These are phyloP conservation scores for Limonius californicus DNA, from an alignment of 1,140 invertebrate species.

Conservation along the genomic window DNA sequence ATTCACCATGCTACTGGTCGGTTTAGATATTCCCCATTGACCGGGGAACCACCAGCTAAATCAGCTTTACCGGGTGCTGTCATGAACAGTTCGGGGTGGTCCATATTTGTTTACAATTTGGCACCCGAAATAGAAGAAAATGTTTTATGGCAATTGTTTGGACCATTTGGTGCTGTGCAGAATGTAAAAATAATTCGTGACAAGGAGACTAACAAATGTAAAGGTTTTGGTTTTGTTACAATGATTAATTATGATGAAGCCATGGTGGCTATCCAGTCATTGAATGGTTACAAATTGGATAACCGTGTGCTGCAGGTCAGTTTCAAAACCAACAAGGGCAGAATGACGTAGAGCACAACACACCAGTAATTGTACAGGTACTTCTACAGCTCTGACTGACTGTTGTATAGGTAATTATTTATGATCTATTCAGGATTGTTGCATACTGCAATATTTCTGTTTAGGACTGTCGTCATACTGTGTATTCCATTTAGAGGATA, in stretches of 20 bases:
- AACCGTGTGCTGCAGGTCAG: constrained; percentile 98
- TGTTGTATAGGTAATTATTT: too few relatives aligned
- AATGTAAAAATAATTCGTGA: constrained; percentile 97
- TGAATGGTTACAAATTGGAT: constrained; percentile 96
- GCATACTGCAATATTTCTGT: too few relatives aligned
- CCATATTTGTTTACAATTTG: constrained; percentile 98
- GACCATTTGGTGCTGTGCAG: constrained; percentile 97
- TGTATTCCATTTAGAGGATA: too few relatives aligned
- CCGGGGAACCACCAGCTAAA: constrained; percentile 85
- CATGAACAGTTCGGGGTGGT: constrained; percentile 87
- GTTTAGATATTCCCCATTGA: constrained; percentile 90
- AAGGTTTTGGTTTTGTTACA: constrained; percentile 99
- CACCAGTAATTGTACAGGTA: too few relatives aligned
- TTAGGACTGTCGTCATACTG: too few relatives aligned
- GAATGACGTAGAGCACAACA: constrained; percentile 82
- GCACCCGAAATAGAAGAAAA: constrained; percentile 98
- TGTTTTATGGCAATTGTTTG: constrained; percentile 97
- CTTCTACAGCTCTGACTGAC: too few relatives aligned
- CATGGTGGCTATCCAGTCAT: constrained; percentile 92
- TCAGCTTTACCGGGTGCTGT: constrained; percentile 78
- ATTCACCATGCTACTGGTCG: constrained; percentile 89
- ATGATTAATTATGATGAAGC: constrained; percentile 99
- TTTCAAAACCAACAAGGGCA: constrained; percentile 94
- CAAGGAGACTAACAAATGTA: constrained; percentile 97
- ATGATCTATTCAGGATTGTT: too few relatives aligned